Base-by-base conservation (phyloP, 2,797 vertebrate species). In the Lateolabrax maculatus region DNA sequence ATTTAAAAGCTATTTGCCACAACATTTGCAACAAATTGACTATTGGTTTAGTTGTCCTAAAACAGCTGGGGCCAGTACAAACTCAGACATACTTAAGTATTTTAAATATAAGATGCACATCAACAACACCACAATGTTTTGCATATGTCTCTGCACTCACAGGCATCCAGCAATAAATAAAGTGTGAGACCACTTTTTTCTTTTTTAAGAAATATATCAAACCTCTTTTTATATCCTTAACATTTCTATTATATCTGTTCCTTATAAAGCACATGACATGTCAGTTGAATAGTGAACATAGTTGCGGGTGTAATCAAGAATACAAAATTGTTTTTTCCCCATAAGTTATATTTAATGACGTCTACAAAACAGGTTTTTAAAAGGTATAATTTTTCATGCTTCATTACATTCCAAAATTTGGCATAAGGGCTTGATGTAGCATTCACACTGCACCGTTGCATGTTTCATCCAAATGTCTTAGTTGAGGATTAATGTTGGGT, bases 391-490 rank as follows among this genome's bases (percentile, higher is more conserved):
- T 69, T 83, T 84, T 69, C 87, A 88, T 90, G 88, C 89, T 94
- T 94, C 90, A 92, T 90, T 88, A 94, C 92, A 92, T 93, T 93
- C 93, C 91, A 87, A 77, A 86, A 89, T 90, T 83, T 81, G 87
- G 81, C 88, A 88, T 75, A 93, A 94, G 93, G 94, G 94, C 93
- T 94, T 93, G 90, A 92, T 83, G 89, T 92, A 93, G 92, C 90
- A 91, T 90, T 71, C 78, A 81, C 67, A 82, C 70, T 55, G 78
- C 77, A 86, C 79, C 27, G 41, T 76, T 63, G 86, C 80, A 87
- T 84, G 87, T 88, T 83, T 84, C 84, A 75, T 75, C 77, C 69
- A 68, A 68, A 79, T 73, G 79, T 90, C 66, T 89, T 55, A 39
- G 73, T 84, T 60, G 39, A 75, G 79, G 80, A 71, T 81, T 74